phyloP scores from a whole-genome alignment of 2,113 vertebrate species.

The Bambusicola thoracicus region DNA sequence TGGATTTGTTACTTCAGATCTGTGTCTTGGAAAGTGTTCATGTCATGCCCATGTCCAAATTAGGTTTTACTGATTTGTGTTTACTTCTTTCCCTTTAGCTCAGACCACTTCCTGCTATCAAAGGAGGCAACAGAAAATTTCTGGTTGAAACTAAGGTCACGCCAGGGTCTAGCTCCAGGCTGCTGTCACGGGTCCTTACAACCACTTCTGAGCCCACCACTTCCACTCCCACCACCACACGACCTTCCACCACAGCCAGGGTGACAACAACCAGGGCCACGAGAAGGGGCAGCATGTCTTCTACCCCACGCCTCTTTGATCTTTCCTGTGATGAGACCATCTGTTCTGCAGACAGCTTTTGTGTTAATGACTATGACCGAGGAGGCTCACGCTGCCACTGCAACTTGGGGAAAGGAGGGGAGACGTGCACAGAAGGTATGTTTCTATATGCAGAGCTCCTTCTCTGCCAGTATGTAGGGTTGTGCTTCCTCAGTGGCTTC shows the following conservation, averaged over 20 bases:
- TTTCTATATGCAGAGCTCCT: background rate
- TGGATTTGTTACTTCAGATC: background rate
- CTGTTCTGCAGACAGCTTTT: slow-evolving; percentile 92
- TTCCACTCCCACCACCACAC: background rate
- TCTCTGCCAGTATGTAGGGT: background rate
- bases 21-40: background rate
- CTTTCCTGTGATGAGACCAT: slow-evolving; percentile 86
- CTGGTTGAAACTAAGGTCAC: slow-evolving; percentile 79
- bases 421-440: slow-evolving; percentile 86
- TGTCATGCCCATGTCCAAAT: background rate
- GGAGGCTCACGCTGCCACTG: slow-evolving; percentile 93
- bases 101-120: slow-evolving; percentile 82
- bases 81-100: slow-evolving; percentile 75
- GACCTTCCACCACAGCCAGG: background rate
- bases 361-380: slow-evolving; percentile 85
- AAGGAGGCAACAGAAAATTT: slow-evolving; percentile 80
- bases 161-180: slow-evolving; percentile 71
- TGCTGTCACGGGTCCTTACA: slow-evolving; percentile 45
- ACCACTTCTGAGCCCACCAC: slow-evolving; percentile 43
- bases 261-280: background rate
- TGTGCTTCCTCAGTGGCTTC: background rate
- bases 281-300: slow-evolving; percentile 16
- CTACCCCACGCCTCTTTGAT: slow-evolving; percentile 75
- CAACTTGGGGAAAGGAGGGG: slow-evolving; percentile 88
- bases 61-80: background rate